These are phyloP conservation scores for Nannoperca australis DNA, from an alignment of 2,797 vertebrate genomes.

Conservation along the genomic window DNA sequence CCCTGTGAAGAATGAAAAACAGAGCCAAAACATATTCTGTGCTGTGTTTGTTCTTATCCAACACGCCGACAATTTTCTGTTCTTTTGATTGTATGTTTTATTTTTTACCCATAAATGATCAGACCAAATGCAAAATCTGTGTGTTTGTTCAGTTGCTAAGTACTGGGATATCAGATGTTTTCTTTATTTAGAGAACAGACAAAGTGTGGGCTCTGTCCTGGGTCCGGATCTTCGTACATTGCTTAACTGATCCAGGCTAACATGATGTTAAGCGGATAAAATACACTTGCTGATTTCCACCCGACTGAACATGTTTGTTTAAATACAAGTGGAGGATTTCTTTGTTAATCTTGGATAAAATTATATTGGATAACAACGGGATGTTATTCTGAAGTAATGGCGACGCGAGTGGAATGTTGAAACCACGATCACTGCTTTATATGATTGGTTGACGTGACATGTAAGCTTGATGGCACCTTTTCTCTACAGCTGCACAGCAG, in stretches of 20 bases:
- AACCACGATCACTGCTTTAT: conserved; percentile 1
- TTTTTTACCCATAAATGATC: background rate
- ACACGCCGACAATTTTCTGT: background rate
- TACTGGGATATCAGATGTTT: background rate
- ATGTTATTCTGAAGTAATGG: background rate
- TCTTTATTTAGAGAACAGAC: background rate
- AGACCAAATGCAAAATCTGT: background rate
- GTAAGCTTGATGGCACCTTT: background rate
- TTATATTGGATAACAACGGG: too few relatives aligned
- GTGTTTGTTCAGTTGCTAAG: background rate
- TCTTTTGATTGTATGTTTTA: background rate
- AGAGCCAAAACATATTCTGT: background rate
- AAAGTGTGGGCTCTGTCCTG: background rate
- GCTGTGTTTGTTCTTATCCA: background rate
- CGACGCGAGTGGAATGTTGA: background rate
- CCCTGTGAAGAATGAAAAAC: conserved; percentile 1
- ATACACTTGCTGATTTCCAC: background rate
- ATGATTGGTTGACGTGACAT: background rate
- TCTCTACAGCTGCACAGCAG: background rate
- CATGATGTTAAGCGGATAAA: conserved; percentile 4
- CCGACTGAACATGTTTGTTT: background rate
- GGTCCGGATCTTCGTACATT: background rate
- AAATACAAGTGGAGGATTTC: background rate
- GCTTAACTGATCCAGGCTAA: background rate
- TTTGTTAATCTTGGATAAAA: background rate